These are phyloP conservation scores for Palaemon carinicauda DNA, from an alignment of 1,140 invertebrate species.

Conservation along the genomic window DNA sequence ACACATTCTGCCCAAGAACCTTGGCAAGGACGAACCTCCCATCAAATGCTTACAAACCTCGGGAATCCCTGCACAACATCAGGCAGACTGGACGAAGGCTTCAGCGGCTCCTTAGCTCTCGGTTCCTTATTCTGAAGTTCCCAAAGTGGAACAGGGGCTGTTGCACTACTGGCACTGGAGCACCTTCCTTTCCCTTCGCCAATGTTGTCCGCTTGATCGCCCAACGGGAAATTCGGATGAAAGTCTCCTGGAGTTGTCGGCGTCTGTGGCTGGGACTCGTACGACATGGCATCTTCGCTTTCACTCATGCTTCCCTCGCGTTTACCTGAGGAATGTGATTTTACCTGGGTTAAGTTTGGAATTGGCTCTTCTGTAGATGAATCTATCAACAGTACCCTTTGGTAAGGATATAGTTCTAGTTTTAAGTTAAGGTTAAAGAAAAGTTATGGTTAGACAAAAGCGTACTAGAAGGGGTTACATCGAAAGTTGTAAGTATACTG, in stretches of 20 bases:
- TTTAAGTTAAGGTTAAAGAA: too few species aligned
- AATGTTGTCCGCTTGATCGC: background rate
- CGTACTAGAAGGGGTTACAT: too few species aligned
- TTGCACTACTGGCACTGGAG: background rate
- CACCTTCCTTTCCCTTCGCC: background rate
- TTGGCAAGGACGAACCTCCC: too few species aligned
- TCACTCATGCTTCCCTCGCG: slow-evolving; percentile 52
- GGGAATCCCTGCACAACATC: slow-evolving; percentile 44
- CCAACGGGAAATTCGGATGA: slow-evolving; percentile 24
- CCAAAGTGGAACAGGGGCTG: background rate
- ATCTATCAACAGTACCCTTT: too few species aligned
- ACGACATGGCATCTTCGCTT: slow-evolving; percentile 35
- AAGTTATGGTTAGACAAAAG: too few species aligned
- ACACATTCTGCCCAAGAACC: too few species aligned
- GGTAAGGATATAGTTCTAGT: too few species aligned
- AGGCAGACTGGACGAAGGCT: slow-evolving; percentile 41
- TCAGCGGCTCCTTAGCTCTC: slow-evolving; percentile 38
- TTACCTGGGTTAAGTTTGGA: too few species aligned
- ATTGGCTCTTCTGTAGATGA: too few species aligned
- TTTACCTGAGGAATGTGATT: slow-evolving; percentile 38
- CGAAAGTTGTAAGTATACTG: too few species aligned
- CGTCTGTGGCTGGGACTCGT: slow-evolving; percentile 44
- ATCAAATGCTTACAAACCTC: background rate
- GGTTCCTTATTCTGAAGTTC: slow-evolving; percentile 11
- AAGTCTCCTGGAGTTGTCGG: slow-evolving; percentile 35